phyloP scores from a whole-genome alignment of 2,113 vertebrate species.

The Ahaetulla prasina region DNA sequence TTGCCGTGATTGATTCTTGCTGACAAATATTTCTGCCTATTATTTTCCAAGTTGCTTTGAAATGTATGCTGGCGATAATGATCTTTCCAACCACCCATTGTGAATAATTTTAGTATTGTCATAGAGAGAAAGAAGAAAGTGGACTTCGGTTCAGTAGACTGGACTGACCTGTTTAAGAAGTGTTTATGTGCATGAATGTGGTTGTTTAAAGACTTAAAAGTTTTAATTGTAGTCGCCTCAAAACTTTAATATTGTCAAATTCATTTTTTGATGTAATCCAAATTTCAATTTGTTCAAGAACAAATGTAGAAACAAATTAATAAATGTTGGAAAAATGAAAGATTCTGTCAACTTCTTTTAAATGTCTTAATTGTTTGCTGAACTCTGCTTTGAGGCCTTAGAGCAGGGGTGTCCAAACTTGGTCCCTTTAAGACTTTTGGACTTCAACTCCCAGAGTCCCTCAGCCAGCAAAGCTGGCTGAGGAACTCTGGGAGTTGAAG shows the following conservation, averaged over 20 bases:
- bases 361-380: not conserved
- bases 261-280: not conserved
- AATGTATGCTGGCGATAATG: not conserved
- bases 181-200: not conserved
- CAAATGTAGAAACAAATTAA: not conserved
- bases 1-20: not conserved
- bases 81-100: not conserved
- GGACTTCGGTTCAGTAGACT: not conserved
- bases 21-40: not conserved
- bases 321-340: not conserved
- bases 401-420: no score
- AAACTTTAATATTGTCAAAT: not conserved
- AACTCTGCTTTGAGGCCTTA: not conserved
- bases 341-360: not conserved
- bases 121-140: not conserved
- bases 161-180: not conserved
- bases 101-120: not conserved
- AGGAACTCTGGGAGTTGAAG: no score
- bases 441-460: no score
- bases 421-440: no score
- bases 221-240: not conserved
- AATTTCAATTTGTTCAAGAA: not conserved
- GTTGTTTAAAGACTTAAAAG: not conserved
- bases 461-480: no score
- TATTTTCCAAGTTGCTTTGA: not conserved